A percentile compares a stretch with the other conserved stretches of the same genome.
Evolutionary conservation across 2,113 vertebrate species (phyloP).

Genomic region (Forbesichthys agassizii): DNA sequence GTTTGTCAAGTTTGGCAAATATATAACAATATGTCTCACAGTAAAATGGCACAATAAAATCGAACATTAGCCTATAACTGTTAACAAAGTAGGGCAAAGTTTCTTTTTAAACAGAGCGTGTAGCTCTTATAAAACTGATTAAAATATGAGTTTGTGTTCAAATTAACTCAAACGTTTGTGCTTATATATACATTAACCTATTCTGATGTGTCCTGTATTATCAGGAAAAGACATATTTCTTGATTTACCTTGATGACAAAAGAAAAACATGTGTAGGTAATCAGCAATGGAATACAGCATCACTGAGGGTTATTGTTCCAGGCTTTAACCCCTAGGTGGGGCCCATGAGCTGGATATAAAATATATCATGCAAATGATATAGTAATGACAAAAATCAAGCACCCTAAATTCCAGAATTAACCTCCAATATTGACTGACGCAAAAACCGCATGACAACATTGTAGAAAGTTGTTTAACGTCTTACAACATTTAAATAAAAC

Average conservation of each 20-base stretch:
- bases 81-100: too few relatives aligned
- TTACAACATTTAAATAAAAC: neutral
- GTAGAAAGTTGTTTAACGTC: neutral
- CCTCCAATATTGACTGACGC: slow-evolving; percentile 12
- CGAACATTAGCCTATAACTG: too few relatives aligned
- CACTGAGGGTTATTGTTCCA: neutral
- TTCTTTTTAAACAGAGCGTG: too few relatives aligned
- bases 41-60: too few relatives aligned
- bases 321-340: slow-evolving; percentile 3
- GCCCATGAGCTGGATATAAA: neutral
- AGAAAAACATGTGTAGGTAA: slow-evolving; percentile 3
- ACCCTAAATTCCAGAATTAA: slow-evolving; percentile 31
- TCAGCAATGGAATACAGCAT: slow-evolving; percentile 10
- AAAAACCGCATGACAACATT: slow-evolving; percentile 11
- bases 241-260: neutral
- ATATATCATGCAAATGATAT: too few relatives aligned
- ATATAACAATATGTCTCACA: too few relatives aligned
- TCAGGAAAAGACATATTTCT: too few relatives aligned
- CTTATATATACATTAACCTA: too few relatives aligned
- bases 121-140: too few relatives aligned
- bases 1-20: too few relatives aligned
- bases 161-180: too few relatives aligned
- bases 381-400: slow-evolving; percentile 13
- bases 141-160: neutral
- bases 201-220: neutral